These are phyloP conservation scores for Chelonia mydas DNA, from an alignment of 2,797 vertebrate genomes.

Conservation along the genomic window DNA sequence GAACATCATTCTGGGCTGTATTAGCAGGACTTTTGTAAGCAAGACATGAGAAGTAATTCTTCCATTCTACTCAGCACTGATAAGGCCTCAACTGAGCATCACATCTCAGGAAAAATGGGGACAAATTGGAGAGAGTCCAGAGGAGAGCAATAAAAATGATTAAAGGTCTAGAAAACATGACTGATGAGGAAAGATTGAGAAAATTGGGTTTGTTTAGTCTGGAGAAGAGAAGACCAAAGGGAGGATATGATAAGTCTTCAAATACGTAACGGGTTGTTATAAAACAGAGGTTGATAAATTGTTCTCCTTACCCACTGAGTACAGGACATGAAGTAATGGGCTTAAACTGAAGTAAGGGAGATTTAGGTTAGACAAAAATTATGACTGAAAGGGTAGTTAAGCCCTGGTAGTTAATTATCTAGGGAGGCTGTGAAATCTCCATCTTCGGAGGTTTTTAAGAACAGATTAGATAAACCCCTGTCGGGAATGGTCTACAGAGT, in stretches of 20 bases:
- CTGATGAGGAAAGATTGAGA: background rate
- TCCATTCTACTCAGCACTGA: background rate
- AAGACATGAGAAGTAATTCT: background rate
- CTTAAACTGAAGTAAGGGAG: background rate
- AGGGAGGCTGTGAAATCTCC: background rate
- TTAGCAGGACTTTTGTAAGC: background rate
- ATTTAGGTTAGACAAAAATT: background rate
- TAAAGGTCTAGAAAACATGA: background rate
- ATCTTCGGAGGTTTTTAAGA: background rate
- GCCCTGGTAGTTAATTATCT: background rate
- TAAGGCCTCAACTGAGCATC: background rate
- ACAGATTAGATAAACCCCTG: background rate
- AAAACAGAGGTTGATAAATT: background rate
- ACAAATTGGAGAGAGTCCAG: background rate
- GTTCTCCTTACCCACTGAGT: background rate
- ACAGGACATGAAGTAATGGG: background rate
- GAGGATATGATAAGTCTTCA: background rate
- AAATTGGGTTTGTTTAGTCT: background rate
- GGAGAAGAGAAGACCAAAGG: background rate
- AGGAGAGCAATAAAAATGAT: background rate
- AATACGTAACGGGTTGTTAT: background rate
- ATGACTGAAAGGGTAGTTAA: background rate
- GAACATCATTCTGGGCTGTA: background rate
- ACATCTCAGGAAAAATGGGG: background rate
- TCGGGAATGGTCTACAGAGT: background rate